Conservation (phyloP, 2,113 vertebrate species). For the Delphinapterus leucas region DNA sequence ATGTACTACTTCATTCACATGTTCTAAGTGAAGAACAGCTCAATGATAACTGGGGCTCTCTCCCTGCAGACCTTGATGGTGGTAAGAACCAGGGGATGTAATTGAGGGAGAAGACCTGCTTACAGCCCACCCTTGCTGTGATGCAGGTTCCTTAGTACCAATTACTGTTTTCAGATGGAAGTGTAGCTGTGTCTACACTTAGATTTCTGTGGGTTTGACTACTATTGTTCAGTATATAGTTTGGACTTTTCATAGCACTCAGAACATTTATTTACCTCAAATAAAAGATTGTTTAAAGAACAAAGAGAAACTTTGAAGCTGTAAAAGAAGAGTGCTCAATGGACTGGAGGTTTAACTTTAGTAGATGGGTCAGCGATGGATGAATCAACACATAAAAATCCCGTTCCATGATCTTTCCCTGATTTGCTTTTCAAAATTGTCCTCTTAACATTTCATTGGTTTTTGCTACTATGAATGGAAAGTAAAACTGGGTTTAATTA, state of each 20-base stretch:
- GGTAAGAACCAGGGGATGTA: not conserved
- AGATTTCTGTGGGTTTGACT: not conserved
- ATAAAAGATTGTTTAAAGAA: slow-evolving; percentile 14
- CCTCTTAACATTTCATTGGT: not conserved
- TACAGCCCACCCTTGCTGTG: not conserved
- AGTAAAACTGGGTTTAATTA: not conserved
- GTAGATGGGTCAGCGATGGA: not conserved
- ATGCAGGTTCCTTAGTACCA: not conserved
- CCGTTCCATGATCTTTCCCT: not conserved
- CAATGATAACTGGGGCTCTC: not conserved
- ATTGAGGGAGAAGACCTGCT: not conserved
- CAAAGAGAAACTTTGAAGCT: not conserved
- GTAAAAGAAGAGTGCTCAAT: not conserved
- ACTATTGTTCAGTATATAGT: not conserved
- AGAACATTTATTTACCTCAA: not conserved
- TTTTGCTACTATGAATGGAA: not conserved
- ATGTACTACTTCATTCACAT: not conserved
- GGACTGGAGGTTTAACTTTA: not conserved
- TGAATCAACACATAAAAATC: not conserved
- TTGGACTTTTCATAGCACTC: not conserved
- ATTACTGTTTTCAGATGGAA: not conserved
- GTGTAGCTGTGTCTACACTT: not conserved
- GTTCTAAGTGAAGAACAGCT: not conserved
- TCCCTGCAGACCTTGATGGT: not conserved
- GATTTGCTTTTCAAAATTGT: not conserved